These are phyloP conservation scores for Vespertilio murinus DNA, from an alignment of 2,797 vertebrate species.

Conservation along the genomic window DNA sequence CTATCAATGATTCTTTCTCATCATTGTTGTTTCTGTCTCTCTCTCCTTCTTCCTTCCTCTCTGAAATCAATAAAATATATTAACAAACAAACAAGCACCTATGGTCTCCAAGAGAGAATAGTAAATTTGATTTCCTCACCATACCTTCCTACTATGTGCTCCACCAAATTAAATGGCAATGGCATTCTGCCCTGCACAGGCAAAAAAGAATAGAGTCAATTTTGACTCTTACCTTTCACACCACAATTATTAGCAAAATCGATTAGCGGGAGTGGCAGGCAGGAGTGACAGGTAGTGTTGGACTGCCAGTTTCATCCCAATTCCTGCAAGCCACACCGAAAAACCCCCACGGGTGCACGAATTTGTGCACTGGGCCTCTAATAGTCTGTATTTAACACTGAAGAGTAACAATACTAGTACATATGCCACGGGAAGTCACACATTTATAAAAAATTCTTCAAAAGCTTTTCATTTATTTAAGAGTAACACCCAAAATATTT, in stretches of 20 bases:
- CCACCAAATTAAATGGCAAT: neutral
- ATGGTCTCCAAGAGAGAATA: neutral
- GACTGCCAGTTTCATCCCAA: no score
- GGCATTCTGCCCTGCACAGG: neutral
- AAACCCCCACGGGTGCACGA: fast-evolving
- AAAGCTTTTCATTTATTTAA: neutral
- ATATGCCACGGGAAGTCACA: neutral
- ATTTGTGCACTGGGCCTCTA: no score
- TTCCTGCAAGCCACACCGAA: no score
- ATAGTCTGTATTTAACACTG: neutral
- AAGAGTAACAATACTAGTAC: neutral
- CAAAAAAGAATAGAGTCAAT: neutral
- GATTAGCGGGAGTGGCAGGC: neutral
- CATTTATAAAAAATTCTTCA: neutral
- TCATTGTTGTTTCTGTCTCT: neutral
- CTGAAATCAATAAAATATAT: neutral
- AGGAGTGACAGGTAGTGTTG: no score
- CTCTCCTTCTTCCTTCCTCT: neutral
- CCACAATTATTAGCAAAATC: neutral
- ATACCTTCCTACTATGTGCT: fast-evolving
- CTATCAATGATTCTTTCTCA: neutral
- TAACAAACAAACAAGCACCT: neutral
- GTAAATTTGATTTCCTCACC: neutral
- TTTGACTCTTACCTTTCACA: neutral
- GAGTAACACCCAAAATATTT: neutral